Evolutionary conservation across 2,797 vertebrate genomes (phyloP), one percentile per base, ranked within the genome.

Genomic region (Rhyacichthys aspro): DNA sequence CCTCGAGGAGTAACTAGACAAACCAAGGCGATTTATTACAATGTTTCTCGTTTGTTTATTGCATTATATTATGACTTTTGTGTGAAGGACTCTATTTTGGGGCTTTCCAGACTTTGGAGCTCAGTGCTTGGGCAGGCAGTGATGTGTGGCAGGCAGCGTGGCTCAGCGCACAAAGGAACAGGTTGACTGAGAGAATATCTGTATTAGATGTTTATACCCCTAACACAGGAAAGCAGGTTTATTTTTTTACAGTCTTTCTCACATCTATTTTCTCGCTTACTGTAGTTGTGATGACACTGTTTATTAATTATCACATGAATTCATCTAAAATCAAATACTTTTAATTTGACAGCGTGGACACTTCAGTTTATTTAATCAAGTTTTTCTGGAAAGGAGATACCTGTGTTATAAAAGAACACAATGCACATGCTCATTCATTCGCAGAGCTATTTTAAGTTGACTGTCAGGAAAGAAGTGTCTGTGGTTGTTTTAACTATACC

Each of bases 161-260:
- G 76, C 74, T 76, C 50, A 59, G 47, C 38, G 57, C 72, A 84
- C 87, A 89, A 86, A 77, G 84, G 81, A 82, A 82, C 89, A 76
- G 84, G 87, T 86, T 88, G 58, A 74, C 68, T 72, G 67, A 54
- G 50, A 43, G 42, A 74, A 68, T 70, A 64, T 45, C 14, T 49
- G 42, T 43, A 39, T 16, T 41, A 15, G 62, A 34, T 70, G 45
- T 72, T 59, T 72, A 63, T 41, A 1, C 53, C 18, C 45, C 11
- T 18, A 12, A 46, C 10, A 19, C 23, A 11, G 38, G 38, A 42
- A 12, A 7, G 14, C n/a, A n/a, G n/a, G n/a, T n/a, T n/a, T n/a
- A n/a, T n/a, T n/a, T n/a, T n/a, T n/a, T 28, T 28, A 28, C 23
- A 28, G 23, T 28, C 4, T 28, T 28, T 28, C 23, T 28, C 3